Conservation (phyloP, 2,113 vertebrate genomes). For the Tragelaphus scriptus region DNA sequence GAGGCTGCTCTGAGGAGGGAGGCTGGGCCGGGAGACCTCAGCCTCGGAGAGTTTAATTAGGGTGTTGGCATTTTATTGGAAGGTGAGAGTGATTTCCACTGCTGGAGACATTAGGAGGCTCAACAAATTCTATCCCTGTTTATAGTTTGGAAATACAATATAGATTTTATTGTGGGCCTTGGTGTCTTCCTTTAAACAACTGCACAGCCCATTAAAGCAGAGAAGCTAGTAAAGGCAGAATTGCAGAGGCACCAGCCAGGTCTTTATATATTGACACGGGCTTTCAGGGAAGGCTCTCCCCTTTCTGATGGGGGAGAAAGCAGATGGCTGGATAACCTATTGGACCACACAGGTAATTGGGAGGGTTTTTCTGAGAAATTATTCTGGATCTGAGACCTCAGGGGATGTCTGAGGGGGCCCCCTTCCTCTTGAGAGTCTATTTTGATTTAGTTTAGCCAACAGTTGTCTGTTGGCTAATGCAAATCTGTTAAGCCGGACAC, state of each 20-base stretch:
- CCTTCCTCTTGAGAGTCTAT: neutral
- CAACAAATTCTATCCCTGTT: constrained; percentile 54
- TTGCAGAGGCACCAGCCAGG: neutral
- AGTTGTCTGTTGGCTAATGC: neutral
- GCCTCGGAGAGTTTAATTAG: constrained; percentile 66
- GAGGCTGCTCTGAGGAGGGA: neutral
- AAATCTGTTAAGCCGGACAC: neutral
- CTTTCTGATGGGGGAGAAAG: neutral
- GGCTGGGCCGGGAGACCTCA: neutral
- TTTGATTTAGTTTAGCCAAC: neutral
- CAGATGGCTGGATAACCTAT: neutral
- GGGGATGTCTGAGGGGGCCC: neutral
- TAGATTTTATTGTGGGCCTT: constrained; percentile 58
- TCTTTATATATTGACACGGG: rapidly evolving
- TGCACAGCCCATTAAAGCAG: constrained; percentile 35
- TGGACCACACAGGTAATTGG: neutral
- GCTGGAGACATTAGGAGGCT: constrained; percentile 55
- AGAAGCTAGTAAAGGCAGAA: constrained; percentile 15
- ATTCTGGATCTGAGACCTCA: neutral
- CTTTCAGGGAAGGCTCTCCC: neutral
- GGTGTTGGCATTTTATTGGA: constrained; percentile 61
- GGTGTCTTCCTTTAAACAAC: constrained; percentile 58
- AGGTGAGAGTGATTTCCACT: constrained; percentile 59
- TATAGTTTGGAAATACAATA: constrained; percentile 51
- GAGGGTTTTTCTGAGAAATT: neutral